Evolutionary conservation across 2,113 vertebrate genomes (phyloP).

Genomic region (Poeciliopsis occidentalis): DNA sequence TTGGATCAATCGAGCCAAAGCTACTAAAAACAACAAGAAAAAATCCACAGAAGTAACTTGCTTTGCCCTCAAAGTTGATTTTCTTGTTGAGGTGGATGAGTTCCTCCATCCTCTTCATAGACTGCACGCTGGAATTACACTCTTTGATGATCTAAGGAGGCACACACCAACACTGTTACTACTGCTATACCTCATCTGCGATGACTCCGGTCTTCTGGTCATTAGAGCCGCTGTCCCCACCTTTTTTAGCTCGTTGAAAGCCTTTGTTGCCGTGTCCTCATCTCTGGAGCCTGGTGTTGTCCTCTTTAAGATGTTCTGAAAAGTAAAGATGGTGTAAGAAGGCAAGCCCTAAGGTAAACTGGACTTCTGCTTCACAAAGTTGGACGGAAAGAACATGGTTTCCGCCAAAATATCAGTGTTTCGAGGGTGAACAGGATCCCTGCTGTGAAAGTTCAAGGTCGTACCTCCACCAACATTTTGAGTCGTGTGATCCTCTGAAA

Average conservation of each 20-base stretch:
- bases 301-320: conserved; percentile 89
- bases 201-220: conserved; percentile 27
- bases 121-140: conserved; percentile 91
- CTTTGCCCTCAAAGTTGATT: conserved; percentile 93
- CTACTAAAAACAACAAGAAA: background rate
- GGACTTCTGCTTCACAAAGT: conserved; percentile 1
- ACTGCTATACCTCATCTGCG: conserved; percentile 31
- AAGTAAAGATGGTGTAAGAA: conserved; percentile 32
- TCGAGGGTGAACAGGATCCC: conserved; percentile 46
- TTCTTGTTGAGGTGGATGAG: conserved; percentile 93
- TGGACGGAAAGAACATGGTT: background rate
- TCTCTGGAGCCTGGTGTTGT: conserved; percentile 86
- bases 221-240: conserved; percentile 69
- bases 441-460: conserved; percentile 32
- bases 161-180: conserved; percentile 49
- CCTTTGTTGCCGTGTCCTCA: conserved; percentile 88
- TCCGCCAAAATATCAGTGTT: conserved; percentile 9
- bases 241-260: conserved; percentile 91
- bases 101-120: no score
- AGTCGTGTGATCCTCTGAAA: conserved; percentile 91
- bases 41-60: conserved; percentile 38
- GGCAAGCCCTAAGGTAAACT: conserved; percentile 7
- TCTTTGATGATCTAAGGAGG: conserved; percentile 86
- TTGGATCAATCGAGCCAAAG: background rate
- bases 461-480: conserved; percentile 92